Conservation (phyloP, 2,113 vertebrate genomes). For the Trematocara marginatum region DNA sequence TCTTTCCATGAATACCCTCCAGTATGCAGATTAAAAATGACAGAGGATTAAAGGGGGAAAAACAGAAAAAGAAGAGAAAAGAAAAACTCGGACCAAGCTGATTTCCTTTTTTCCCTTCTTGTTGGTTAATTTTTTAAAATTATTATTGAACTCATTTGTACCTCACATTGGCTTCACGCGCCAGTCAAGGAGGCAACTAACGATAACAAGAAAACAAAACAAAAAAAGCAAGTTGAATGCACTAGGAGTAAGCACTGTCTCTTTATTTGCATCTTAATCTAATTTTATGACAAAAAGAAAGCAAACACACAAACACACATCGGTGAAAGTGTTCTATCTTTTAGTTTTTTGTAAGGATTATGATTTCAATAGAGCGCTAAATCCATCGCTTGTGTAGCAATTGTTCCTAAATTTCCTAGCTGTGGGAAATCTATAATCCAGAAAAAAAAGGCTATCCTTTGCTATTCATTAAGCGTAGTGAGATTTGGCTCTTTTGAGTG, state of each 20-base stretch:
- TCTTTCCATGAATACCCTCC: not conserved
- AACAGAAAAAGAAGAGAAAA: not conserved
- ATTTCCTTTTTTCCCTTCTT: not conserved
- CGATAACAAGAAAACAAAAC: not conserved
- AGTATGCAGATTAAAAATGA: not conserved
- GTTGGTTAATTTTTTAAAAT: not conserved
- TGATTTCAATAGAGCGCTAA: not conserved
- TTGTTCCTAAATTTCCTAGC: slow-evolving; percentile 13
- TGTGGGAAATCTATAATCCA: not conserved
- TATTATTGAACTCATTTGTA: not conserved
- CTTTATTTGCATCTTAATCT: not conserved
- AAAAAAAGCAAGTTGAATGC: not conserved
- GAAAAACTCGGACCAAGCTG: not conserved
- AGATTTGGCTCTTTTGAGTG: not conserved
- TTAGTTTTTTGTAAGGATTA: not conserved
- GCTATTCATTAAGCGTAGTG: not conserved
- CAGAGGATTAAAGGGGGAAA: not conserved
- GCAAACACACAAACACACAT: not conserved
- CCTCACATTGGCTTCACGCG: not conserved
- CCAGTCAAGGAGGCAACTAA: not conserved
- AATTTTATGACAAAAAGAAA: not conserved
- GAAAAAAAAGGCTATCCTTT: not conserved
- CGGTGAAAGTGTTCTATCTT: not conserved
- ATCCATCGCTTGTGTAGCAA: not conserved
- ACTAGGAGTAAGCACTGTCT: not conserved